Percentiles rank a stretch among this genome's conserved stretches.
Evolutionary conservation across 2,888 invertebrate species (phyloP).

Genomic region (Morinoia aosen): DNA sequence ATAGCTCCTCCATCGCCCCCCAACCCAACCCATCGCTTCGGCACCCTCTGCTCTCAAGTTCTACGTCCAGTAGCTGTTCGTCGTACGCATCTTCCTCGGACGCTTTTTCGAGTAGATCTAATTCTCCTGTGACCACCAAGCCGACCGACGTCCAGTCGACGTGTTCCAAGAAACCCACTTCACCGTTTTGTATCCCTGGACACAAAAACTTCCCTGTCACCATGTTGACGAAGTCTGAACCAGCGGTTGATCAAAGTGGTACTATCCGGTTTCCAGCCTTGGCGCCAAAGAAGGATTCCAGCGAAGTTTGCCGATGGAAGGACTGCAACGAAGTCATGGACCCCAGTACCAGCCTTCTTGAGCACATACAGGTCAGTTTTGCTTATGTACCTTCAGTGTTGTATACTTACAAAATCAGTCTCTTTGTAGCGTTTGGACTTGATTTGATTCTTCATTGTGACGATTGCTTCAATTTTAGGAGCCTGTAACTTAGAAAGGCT

Average conservation of each 20-base stretch:
- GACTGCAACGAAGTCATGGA: conserved; percentile 53
- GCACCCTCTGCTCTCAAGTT: neutral
- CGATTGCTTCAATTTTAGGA: no score
- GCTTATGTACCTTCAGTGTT: neutral
- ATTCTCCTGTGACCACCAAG: neutral
- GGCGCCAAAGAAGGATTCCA: conserved; percentile 26
- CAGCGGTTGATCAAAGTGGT: neutral
- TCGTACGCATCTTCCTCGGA: neutral
- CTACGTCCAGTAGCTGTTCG: neutral
- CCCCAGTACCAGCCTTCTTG: conserved; percentile 54
- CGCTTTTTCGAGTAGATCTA: neutral
- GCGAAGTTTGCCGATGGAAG: conserved; percentile 53
- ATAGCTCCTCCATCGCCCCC: neutral
- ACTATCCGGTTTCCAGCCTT: conserved; percentile 35
- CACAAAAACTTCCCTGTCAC: neutral
- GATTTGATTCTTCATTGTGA: neutral
- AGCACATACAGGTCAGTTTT: conserved; percentile 56
- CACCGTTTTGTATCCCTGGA: neutral
- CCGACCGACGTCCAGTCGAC: neutral
- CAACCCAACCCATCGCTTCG: neutral
- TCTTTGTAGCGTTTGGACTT: neutral
- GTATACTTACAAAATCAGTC: neutral
- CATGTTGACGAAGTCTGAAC: neutral
- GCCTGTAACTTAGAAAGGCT: no score
- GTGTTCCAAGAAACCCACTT: neutral